Evolutionary conservation across 2,113 vertebrate species (phyloP), one percentile per base, ranked within the genome.

Genomic region (Salvelinus sp.): DNA sequence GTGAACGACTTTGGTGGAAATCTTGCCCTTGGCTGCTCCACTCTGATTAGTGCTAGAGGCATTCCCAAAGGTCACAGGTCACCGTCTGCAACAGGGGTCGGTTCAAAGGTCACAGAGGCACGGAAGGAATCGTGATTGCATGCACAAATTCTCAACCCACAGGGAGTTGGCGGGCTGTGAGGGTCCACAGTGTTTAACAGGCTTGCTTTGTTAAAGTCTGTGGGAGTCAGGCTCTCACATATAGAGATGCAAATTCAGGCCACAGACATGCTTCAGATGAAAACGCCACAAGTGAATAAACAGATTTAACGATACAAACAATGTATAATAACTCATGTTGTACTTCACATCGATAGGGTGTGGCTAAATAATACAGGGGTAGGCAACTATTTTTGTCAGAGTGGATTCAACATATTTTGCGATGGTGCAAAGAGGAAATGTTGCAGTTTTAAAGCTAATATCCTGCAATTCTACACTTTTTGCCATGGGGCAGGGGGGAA

Each of bases 61-160:
- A 84, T 89, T 87, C 81, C 81, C 73, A 62, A 87, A 88, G 80
- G 85, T 87, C 81, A 83, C 44, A 47, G 76, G 79, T 88, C 72
- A 75, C 76, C 64, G 79, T 75, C 58, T 62, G 38, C 38, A 22
- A 62, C 58, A 62, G 18, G 58, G 58, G n/a, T 78, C 62, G 82
- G 80, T 82, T 74, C 84, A 88, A 83, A 90, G 81, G 82, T 85
- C 79, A 72, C 54, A 85, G 80, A 85, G 75, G 85, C 79, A 72
- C 60, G 85, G 80, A 86, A 75, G 87, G 83, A 87, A 85, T 81
- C 47, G 72, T 83, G 88, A 89, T 78, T 89, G 78, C 85, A 87
- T 81, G 79, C 81, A 76, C 82, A 87, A 88, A 87, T 87, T 90
- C 76, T 87, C 85, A 44, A 44, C 38, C 38, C 38, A 44, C 38